Percentiles rank a stretch among this genome's conserved stretches.
Evolutionary conservation across 1,140 invertebrate genomes (phyloP).

Genomic region (Antheraea pernyi): DNA sequence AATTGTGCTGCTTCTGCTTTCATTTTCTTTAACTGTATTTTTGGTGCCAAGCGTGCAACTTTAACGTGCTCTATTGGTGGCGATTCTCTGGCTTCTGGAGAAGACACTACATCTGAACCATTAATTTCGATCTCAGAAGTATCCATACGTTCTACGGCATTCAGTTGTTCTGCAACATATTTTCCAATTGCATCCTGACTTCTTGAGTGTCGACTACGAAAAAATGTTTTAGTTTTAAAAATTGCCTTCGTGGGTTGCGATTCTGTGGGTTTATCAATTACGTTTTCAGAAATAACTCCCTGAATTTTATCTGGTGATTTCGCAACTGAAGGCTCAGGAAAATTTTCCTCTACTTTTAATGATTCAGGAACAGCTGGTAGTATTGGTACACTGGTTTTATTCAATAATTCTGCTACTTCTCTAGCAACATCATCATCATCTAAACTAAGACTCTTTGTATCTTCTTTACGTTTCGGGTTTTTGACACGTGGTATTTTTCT

Average conservation of each 20-base stretch:
- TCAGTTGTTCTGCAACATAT: constrained; percentile 74
- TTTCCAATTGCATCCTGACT: constrained; percentile 79
- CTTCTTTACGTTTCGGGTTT: constrained; percentile 65
- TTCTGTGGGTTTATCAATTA: constrained; percentile 41
- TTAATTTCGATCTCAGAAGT: constrained; percentile 59
- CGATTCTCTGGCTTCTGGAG: constrained; percentile 56
- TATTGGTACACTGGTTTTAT: constrained; percentile 78
- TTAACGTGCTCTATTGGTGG: constrained; percentile 62
- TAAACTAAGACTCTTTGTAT: constrained; percentile 60
- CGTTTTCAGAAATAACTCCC: constrained; percentile 54
- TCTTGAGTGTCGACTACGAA: constrained; percentile 77
- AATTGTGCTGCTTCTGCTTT: constrained; percentile 65
- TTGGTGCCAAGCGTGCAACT: constrained; percentile 68
- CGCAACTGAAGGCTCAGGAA: constrained; percentile 69
- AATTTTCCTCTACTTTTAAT: constrained; percentile 74
- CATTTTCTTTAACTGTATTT: constrained; percentile 77
- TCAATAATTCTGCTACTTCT: constrained; percentile 79
- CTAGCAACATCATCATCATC: constrained; percentile 75
- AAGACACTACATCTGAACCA: constrained; percentile 51
- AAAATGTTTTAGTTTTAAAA: constrained; percentile 79
- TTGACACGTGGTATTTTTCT: constrained; percentile 78
- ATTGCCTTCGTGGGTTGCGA: constrained; percentile 66
- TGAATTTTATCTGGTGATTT: constrained; percentile 72
- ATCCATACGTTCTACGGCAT: constrained; percentile 66
- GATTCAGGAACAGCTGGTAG: constrained; percentile 70